Conservation (phyloP, 2,888 invertebrate genomes). For the Pristionchus fissidentatus region DNA sequence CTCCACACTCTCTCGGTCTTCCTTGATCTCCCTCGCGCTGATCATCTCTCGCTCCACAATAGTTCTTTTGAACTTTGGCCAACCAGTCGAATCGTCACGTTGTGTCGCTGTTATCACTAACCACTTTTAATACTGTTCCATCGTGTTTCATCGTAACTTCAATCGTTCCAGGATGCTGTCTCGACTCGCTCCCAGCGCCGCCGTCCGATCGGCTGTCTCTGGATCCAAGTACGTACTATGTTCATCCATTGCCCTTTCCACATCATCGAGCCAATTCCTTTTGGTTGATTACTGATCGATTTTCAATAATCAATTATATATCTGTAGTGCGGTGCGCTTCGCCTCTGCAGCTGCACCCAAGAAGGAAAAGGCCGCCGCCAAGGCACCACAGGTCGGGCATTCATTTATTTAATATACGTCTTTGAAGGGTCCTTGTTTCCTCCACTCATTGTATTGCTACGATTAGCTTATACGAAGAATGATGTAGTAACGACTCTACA, state of each 20-base stretch:
- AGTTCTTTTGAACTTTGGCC: neutral
- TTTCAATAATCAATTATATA: neutral
- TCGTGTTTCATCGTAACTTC: neutral
- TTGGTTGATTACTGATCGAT: neutral
- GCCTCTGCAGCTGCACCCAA: conserved; percentile 44
- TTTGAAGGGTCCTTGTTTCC: too few species aligned
- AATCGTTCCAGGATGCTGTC: conserved; percentile 38
- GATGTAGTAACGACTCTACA: neutral
- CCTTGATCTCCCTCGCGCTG: neutral
- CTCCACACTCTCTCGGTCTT: neutral
- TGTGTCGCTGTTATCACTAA: conserved; percentile 27
- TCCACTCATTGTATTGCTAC: too few species aligned
- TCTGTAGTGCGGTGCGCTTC: conserved; percentile 25
- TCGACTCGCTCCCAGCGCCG: conserved; percentile 41
- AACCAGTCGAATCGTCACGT: conserved; percentile 1
- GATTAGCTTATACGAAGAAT: too few species aligned
- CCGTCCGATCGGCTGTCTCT: conserved; percentile 36
- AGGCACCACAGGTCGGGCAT: too few species aligned
- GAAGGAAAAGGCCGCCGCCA: conserved; percentile 15
- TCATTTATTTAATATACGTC: too few species aligned
- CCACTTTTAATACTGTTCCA: neutral
- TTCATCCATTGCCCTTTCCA: neutral
- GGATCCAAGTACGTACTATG: neutral
- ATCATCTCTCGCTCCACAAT: neutral
- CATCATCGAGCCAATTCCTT: neutral